These are phyloP conservation scores for Odocoileus hemionus DNA, from an alignment of 2,113 vertebrate species.

Conservation along the genomic window DNA sequence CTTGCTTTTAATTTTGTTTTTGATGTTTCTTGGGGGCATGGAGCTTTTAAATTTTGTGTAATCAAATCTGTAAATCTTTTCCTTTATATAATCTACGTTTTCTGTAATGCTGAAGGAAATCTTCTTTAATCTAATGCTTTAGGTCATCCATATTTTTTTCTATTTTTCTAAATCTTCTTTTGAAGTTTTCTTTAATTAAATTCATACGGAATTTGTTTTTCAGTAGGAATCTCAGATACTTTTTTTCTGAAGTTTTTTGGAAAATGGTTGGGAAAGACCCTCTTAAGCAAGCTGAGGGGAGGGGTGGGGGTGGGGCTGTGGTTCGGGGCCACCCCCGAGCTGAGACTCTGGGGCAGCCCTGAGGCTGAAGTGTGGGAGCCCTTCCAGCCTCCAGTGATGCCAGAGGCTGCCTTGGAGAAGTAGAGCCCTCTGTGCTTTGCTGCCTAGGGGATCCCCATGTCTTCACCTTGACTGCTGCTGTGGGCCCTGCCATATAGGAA, in stretches of 20 bases:
- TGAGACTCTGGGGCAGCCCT: not conserved
- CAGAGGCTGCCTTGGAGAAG: not conserved
- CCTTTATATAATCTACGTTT: not conserved
- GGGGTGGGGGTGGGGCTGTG: fast-evolving
- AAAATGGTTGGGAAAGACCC: not conserved
- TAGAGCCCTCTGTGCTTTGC: too few relatives aligned
- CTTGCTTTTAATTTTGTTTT: not conserved
- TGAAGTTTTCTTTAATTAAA: not conserved
- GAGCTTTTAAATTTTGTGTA: not conserved
- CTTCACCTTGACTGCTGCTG: too few relatives aligned
- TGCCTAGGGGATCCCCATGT: not conserved
- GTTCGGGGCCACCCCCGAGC: not conserved
- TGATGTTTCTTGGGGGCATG: not conserved
- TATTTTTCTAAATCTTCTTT: not conserved
- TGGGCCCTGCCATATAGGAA: not conserved
- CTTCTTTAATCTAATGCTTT: not conserved
- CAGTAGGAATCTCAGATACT: not conserved
- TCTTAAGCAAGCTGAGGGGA: not conserved
- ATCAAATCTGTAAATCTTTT: not conserved
- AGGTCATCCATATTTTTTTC: not conserved
- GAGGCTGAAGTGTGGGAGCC: fast-evolving
- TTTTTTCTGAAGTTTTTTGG: not conserved
- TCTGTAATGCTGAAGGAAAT: not conserved
- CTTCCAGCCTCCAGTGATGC: fast-evolving
- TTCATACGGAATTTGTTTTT: not conserved